Evolutionary conservation across 2,888 invertebrate genomes (phyloP), one percentile per base, ranked within the genome.

Genomic region (Melipona bicolor): DNA sequence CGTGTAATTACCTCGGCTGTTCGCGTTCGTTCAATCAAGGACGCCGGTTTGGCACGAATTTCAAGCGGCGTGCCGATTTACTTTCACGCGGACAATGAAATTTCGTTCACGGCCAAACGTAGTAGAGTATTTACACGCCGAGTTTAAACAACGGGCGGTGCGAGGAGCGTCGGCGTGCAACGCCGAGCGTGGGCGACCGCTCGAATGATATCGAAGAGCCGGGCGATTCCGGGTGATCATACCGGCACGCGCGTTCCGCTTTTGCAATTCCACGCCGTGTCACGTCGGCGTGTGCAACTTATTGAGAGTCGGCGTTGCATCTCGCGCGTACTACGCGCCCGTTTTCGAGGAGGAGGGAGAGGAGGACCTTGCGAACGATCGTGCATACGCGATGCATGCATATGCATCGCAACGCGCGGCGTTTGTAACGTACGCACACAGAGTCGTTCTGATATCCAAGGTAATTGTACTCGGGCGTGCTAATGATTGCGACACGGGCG

Each of bases 401-500:
- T 84, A 81, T 78, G 86, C 69, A 83, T 87, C 54, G 78, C 82
- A 62, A 54, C 19, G 74, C 3, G 50, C 52, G 73, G 67, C 77
- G 73, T 64, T 36, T 43, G 9, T 43, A 1, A 43, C 43, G 43
- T 43, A 43, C 43, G 0, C 43, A 0, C 32, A 4, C 27, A 81
- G 79, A 81, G 65, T 78, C 79, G 83, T 84, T 87, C 84, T 84
- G 82, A 89, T 86, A 89, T 87, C 85, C 89, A 89, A 90, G 89
- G 90, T 90, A 86, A 88, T 86, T 88, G 89, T 88, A 83, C 86
- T 74, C 82, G 77, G 81, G 81, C 83, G 79, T 83, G 85, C 77
- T 85, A 90, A 88, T 84, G 87, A 86, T 91, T 91, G 89, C 91
- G 85, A 90, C 89, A 91, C 84, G 77, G 73, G 78, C 71, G 77